Conservation (phyloP, 2,888 invertebrate genomes). For the Sipha maydis region DNA sequence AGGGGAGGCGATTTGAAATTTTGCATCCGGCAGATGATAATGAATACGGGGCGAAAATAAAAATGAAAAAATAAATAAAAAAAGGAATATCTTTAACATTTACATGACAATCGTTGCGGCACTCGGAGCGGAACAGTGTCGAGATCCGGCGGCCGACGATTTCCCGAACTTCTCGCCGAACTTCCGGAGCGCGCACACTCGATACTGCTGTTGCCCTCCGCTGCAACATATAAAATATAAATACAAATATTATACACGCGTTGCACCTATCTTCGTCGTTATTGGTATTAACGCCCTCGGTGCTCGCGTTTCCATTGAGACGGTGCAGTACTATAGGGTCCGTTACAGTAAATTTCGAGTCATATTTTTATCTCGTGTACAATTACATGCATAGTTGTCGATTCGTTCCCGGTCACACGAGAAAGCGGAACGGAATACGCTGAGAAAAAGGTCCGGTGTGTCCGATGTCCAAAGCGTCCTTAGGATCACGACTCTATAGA, state of each 20-base stretch:
- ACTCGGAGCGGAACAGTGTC: constrained; percentile 60
- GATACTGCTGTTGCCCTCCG: neutral
- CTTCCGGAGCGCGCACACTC: constrained; percentile 41
- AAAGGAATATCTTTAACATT: constrained; percentile 45
- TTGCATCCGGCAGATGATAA: constrained; percentile 55
- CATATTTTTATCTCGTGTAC: too few species aligned
- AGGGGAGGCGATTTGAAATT: constrained; percentile 45
- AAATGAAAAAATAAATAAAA: neutral
- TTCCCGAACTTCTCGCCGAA: constrained; percentile 50
- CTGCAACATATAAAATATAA: neutral
- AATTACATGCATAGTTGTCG: too few species aligned
- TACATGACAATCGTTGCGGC: constrained; percentile 57
- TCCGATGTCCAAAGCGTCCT: too few species aligned
- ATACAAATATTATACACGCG: neutral
- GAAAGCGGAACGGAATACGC: too few species aligned
- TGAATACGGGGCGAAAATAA: neutral
- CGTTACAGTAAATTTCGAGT: too few species aligned
- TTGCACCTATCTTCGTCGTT: neutral
- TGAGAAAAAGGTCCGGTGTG: too few species aligned
- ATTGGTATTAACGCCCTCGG: too few species aligned
- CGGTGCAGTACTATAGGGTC: too few species aligned
- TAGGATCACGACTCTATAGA: too few species aligned
- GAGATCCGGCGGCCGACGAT: constrained; percentile 58
- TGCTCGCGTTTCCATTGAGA: too few species aligned
- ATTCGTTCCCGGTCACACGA: too few species aligned